Conservation (phyloP, 2,888 invertebrate species). For the Saturnia japonica region DNA sequence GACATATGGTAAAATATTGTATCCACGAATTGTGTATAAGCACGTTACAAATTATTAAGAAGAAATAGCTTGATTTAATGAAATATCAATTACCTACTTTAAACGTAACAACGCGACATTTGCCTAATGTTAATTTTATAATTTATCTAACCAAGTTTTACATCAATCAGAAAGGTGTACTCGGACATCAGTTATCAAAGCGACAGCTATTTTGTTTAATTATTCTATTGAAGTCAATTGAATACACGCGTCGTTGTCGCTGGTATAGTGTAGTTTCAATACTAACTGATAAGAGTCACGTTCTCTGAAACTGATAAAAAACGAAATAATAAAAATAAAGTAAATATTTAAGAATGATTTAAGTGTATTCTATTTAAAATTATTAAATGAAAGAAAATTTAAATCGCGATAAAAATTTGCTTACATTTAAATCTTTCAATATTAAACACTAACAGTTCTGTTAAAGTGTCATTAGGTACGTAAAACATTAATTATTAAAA, state of each 20-base stretch:
- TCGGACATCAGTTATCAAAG: background rate
- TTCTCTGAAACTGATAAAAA: conserved; percentile 20
- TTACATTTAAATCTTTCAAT: background rate
- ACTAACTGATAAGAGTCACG: conserved; percentile 38
- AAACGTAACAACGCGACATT: no score
- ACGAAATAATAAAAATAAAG: background rate
- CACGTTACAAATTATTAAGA: no score
- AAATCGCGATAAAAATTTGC: background rate
- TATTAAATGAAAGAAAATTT: background rate
- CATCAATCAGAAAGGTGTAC: background rate
- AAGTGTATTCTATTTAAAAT: background rate
- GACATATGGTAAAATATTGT: no score
- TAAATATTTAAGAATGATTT: background rate
- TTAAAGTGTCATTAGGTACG: background rate
- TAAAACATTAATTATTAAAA: background rate
- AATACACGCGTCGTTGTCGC: conserved; percentile 26
- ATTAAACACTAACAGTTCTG: background rate
- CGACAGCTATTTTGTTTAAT: conserved; percentile 26
- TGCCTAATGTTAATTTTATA: no score
- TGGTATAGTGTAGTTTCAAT: conserved; percentile 43
- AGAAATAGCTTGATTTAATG: no score
- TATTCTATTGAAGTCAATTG: conserved; percentile 77
- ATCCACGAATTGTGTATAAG: no score
- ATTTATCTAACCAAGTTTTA: background rate
- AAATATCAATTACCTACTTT: no score